These are phyloP conservation scores for Nothocercus julius DNA, from an alignment of 2,113 vertebrate species.

Conservation along the genomic window DNA sequence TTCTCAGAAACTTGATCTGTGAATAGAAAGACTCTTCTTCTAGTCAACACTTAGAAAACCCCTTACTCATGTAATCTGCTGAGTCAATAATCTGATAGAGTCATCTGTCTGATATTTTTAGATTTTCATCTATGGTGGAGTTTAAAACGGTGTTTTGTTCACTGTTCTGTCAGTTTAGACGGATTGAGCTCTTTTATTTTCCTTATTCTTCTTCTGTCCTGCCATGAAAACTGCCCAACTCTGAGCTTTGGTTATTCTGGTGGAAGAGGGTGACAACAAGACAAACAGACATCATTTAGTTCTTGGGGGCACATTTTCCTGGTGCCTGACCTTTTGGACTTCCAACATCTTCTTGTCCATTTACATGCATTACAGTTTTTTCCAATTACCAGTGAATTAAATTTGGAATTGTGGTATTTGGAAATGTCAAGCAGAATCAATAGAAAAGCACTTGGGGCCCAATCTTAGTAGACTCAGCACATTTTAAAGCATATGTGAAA, in stretches of 20 bases:
- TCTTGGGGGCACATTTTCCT: conserved; percentile 62
- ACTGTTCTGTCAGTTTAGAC: not conserved
- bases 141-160: conserved; percentile 32
- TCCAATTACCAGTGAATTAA: conserved; percentile 74
- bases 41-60: not conserved
- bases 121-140: conserved; percentile 12
- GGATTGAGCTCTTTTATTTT: not conserved
- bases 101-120: conserved; percentile 1
- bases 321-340: conserved; percentile 73
- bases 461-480: conserved; percentile 66
- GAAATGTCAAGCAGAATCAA: conserved; percentile 76
- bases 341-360: conserved; percentile 65
- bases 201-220: not conserved
- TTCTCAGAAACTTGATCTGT: conserved; percentile 5
- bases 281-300: conserved; percentile 60
- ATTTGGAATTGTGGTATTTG: conserved; percentile 78
- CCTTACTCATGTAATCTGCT: conserved; percentile 31
- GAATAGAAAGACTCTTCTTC: not conserved
- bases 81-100: not conserved
- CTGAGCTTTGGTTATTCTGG: conserved; percentile 36
- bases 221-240: conserved; percentile 24
- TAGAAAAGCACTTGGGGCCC: conserved; percentile 69
- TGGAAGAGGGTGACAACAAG: conserved; percentile 44
- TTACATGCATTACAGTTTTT: conserved; percentile 74
- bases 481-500: conserved; percentile 66